Evolutionary conservation across 37 sponge, comb jelly and placozoan genomes (phyloP).

Genomic region (Axinella damicornis): DNA sequence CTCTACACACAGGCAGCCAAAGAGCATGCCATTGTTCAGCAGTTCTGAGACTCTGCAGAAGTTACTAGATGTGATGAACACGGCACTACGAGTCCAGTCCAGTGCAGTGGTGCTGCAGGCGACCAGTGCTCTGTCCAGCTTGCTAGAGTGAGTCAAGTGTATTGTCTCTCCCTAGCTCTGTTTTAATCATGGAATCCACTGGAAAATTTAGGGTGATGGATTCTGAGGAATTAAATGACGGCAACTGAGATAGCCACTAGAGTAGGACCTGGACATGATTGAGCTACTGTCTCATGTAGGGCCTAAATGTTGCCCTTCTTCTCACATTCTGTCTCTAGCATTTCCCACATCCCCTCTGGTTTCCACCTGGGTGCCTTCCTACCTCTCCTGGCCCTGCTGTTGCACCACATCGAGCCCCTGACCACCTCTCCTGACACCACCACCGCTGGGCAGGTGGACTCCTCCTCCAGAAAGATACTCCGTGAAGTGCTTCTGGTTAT

Average conservation of each 20-base stretch:
- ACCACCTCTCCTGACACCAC: neutral
- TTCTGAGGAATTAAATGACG: no score
- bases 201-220: no score
- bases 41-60: slow-evolving; percentile 4
- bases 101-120: slow-evolving; percentile 16
- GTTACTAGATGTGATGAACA: slow-evolving; percentile 23
- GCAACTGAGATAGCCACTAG: no score
- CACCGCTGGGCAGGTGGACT: neutral
- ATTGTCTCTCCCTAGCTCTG: neutral
- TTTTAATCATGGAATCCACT: neutral
- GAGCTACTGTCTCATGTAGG: neutral
- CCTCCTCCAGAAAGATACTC: neutral
- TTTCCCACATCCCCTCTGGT: slow-evolving; percentile 54
- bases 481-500: neutral
- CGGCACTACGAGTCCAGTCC: slow-evolving; percentile 4
- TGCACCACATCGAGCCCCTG: slow-evolving; percentile 42
- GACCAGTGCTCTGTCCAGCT: neutral
- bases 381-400: slow-evolving; percentile 47
- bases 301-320: neutral
- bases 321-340: slow-evolving; percentile 1
- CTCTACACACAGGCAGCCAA: slow-evolving; percentile 22
- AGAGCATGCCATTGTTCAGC: slow-evolving; percentile 47
- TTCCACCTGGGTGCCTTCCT: slow-evolving; percentile 36
- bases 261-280: no score
- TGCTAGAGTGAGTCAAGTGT: slow-evolving; percentile 21